phyloP scores from a whole-genome alignment of 2,113 vertebrate species.

The Heterotilapia buettikoferi region DNA sequence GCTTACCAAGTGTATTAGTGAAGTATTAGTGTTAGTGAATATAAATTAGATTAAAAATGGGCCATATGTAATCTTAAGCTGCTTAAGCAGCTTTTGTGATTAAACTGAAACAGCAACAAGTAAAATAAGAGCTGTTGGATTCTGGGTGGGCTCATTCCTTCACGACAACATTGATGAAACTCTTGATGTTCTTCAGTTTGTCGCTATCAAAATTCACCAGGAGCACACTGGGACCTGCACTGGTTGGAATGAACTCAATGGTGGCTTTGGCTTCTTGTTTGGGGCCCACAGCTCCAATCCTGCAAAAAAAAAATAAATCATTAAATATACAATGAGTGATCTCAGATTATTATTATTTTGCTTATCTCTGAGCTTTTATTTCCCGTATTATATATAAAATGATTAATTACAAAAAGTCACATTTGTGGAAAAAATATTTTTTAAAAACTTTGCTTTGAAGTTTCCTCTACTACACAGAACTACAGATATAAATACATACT shows the following conservation, averaged over 20 bases:
- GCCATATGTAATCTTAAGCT: background rate
- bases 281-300: slow-evolving; percentile 51
- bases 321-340: background rate
- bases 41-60: background rate
- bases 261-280: slow-evolving; percentile 61
- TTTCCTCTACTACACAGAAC: background rate
- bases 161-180: slow-evolving; percentile 42
- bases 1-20: background rate
- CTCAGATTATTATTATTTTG: background rate
- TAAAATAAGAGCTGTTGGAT: background rate
- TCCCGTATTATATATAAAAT: background rate
- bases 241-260: slow-evolving; percentile 70
- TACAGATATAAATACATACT: slow-evolving; percentile 65
- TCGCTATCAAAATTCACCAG: slow-evolving; percentile 84
- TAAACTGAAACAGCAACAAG: background rate
- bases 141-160: background rate
- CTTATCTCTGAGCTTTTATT: background rate
- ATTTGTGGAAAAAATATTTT: background rate
- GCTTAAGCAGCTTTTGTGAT: background rate
- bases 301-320: background rate
- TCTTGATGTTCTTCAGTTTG: slow-evolving; percentile 79
- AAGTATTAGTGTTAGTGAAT: no score
- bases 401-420: background rate
- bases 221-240: slow-evolving; percentile 69
- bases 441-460: background rate